Percentiles rank a stretch among this genome's conserved stretches.
phyloP scores from a whole-genome alignment of 2,797 vertebrate species.

The Eulemur mongoz region DNA sequence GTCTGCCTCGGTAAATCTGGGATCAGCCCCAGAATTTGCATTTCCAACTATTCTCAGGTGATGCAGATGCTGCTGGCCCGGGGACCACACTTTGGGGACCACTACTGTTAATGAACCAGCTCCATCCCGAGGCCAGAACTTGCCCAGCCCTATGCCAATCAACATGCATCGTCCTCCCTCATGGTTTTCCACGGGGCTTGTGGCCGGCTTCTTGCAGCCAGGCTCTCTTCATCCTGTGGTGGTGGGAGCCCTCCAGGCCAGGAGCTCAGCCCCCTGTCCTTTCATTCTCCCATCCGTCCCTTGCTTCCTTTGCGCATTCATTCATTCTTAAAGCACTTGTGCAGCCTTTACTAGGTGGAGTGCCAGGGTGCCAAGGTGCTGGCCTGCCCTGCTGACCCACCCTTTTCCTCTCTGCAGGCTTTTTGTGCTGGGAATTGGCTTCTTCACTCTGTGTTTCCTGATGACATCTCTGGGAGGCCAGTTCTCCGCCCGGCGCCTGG shows the following conservation, averaged over 20 bases:
- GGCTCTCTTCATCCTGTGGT: not conserved
- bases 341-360: not conserved
- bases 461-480: conserved; percentile 98
- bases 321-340: too few relatives aligned
- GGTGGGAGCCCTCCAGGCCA: not conserved
- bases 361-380: accelerated
- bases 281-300: not conserved
- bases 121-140: not conserved
- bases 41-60: not conserved
- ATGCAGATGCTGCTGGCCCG: accelerated
- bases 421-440: conserved; percentile 94
- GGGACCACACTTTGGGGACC: not conserved
- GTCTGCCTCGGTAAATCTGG: not conserved
- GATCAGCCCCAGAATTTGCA: not conserved
- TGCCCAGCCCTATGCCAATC: not conserved
- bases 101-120: not conserved
- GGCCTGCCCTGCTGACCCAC: not conserved
- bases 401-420: conserved; percentile 85
- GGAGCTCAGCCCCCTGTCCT: not conserved
- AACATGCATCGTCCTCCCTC: accelerated
- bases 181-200: accelerated
- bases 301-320: not conserved
- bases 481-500: conserved; percentile 93
- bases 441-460: conserved; percentile 98
- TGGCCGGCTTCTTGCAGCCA: not conserved